phyloP scores from a whole-genome alignment of 2,888 invertebrate species.

The Poecilobothrus nobilitatus region DNA sequence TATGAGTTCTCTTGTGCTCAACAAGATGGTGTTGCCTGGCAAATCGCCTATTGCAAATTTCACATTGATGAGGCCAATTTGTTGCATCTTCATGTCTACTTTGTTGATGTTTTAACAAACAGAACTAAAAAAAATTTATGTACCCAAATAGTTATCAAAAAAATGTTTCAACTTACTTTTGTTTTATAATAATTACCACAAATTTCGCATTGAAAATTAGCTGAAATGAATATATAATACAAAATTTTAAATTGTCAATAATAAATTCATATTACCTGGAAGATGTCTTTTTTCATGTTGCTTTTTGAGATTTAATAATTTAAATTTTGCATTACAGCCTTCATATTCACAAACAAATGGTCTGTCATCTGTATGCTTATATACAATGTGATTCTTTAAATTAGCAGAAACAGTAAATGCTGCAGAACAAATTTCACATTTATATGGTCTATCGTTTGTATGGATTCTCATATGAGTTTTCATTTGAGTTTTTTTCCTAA shows the following conservation, averaged over 20 bases:
- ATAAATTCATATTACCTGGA: background rate
- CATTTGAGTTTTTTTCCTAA: background rate
- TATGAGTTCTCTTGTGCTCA: background rate
- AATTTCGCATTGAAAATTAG: background rate
- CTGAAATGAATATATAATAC: background rate
- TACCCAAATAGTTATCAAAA: background rate
- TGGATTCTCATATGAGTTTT: background rate
- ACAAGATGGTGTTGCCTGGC: background rate
- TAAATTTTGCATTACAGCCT: background rate
- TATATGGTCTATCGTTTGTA: background rate
- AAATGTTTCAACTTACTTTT: background rate
- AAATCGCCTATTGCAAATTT: background rate
- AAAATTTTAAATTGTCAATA: no score
- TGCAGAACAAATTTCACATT: slow-evolving; percentile 1
- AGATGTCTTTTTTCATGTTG: background rate
- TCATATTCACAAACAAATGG: background rate
- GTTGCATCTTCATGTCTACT: background rate
- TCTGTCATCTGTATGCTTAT: background rate
- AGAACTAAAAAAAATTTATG: background rate
- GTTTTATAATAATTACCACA: background rate
- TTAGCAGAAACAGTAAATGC: background rate
- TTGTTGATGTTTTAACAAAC: background rate
- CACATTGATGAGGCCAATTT: background rate
- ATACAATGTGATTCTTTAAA: background rate
- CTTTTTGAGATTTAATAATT: background rate